phyloP scores from a whole-genome alignment of 2,888 invertebrate genomes.

The Eledone cirrhosa region DNA sequence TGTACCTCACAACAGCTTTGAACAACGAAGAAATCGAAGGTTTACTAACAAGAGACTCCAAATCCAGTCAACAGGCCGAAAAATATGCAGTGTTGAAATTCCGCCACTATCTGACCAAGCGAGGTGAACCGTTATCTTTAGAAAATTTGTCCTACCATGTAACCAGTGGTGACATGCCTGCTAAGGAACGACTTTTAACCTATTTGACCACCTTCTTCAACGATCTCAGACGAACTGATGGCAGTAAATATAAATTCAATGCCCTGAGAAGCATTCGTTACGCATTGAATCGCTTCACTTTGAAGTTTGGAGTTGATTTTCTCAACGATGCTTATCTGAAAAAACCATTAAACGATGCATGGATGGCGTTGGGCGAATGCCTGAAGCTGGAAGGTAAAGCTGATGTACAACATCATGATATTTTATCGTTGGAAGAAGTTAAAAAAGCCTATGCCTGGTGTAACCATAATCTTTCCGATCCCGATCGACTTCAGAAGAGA shows the following conservation, averaged over 20 bases:
- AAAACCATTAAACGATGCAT: conserved; percentile 14
- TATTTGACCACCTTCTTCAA: conserved; percentile 14
- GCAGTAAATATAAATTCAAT: conserved; percentile 24
- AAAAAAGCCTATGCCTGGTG: conserved; percentile 22
- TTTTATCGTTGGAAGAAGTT: conserved; percentile 14
- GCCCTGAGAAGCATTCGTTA: conserved; percentile 11
- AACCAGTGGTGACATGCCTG: not conserved
- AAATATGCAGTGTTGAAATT: conserved; percentile 24
- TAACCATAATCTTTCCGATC: conserved; percentile 16
- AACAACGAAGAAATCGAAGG: conserved; percentile 22
- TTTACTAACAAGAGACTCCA: conserved; percentile 11
- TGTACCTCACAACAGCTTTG: conserved; percentile 15
- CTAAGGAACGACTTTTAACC: conserved; percentile 2
- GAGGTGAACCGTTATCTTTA: conserved; percentile 16
- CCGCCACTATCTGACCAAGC: conserved; percentile 14
- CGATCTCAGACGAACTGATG: conserved; percentile 4
- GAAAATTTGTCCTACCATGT: conserved; percentile 21
- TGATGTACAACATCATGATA: not conserved
- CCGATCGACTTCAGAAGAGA: conserved; percentile 20
- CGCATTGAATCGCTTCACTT: conserved; percentile 21
- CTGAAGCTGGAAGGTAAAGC: conserved; percentile 14
- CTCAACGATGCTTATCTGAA: conserved; percentile 13
- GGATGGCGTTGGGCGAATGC: conserved; percentile 12
- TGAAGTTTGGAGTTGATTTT: conserved; percentile 18
- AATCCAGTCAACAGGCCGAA: conserved; percentile 20